These are phyloP conservation scores for Botia almorhae DNA, from an alignment of 2,797 vertebrate genomes.

Conservation along the genomic window DNA sequence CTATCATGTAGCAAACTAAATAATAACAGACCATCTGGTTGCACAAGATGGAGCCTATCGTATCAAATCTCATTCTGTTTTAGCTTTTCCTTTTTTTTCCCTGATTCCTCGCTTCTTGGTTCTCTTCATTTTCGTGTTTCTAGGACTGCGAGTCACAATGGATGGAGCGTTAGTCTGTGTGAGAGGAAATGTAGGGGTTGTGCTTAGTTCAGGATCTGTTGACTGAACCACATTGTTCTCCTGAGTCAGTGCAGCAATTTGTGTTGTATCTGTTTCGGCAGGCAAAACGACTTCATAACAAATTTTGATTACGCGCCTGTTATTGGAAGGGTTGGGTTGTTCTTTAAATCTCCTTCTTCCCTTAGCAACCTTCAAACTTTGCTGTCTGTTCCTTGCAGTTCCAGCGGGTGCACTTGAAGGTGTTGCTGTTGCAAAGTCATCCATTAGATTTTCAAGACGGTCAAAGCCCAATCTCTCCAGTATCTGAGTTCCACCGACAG, in stretches of 20 bases:
- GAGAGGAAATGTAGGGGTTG: not conserved
- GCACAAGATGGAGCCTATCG: not conserved
- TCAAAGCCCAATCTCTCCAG: conserved; percentile 44
- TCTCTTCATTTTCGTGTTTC: conserved; percentile 45
- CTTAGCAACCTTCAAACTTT: conserved; percentile 57
- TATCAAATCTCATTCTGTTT: conserved; percentile 34
- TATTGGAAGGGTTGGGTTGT: not conserved
- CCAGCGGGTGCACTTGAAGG: conserved; percentile 35
- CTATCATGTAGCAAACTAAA: conserved; percentile 29
- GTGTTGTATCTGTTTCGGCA: conserved; percentile 24
- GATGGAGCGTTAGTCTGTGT: conserved; percentile 47
- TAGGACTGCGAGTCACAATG: conserved; percentile 30
- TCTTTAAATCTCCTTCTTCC: conserved; percentile 42
- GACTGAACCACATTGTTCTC: conserved; percentile 17
- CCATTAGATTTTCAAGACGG: conserved; percentile 32
- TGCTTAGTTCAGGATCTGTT: conserved; percentile 31
- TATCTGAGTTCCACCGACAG: not conserved
- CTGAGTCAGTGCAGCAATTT: not conserved
- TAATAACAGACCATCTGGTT: conserved; percentile 16
- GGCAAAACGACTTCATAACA: conserved; percentile 55
- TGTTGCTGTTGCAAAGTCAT: conserved; percentile 51
- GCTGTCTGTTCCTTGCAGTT: conserved; percentile 40
- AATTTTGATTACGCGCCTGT: conserved; percentile 33
- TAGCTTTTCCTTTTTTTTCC: conserved; percentile 66
- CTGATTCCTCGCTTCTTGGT: conserved; percentile 62